Evolutionary conservation across 2,797 vertebrate species (phyloP), one percentile per base, ranked within the genome.

Genomic region (Gadopsis bispinosus): DNA sequence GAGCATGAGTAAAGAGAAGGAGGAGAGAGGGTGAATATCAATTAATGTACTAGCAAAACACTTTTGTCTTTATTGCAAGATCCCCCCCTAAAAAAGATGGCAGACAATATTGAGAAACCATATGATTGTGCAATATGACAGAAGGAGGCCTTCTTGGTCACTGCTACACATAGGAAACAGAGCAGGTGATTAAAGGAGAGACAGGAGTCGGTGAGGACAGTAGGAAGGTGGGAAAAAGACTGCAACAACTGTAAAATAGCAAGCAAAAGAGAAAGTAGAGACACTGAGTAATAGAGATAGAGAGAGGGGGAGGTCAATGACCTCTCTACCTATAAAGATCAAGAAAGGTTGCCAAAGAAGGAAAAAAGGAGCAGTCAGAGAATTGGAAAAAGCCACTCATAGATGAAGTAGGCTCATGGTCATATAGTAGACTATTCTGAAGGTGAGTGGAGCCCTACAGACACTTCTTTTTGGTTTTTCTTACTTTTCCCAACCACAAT

Each of bases 11-110:
- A 95, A 91, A 85, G 96, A 97, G 87, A 98, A 97, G 80, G 92
- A 95, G 80, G 96, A 98, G 87, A 94, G 95, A 87, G 93, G 87
- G 98, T 99, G 88, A 88, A 97, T 96, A 81, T 73, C 33, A 70
- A 60, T 60, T 61, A 48, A 41, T 83, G 72, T 45, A 47, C 54
- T 43, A 77, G 69, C 67, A 61, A 43, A 69, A 11, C 13, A 39
- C 26, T 26, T 26, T 26, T 26, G 26, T 26, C 26, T 26, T 26
- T 26, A 26, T 26, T 26, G 26, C 26, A 26, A 26, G 26, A 26
- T 26, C 26, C 26, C 26, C 26, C 26, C 26, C 26, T 26, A 26
- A 26, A 26, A 26, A 26, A 26, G 26, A 37, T 37, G 37, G 37
- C 37, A 37, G 37, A 37, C 37, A 2, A 37, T 37, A 37, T 37